These are phyloP conservation scores for Hemicordylus capensis DNA, from an alignment of 2,113 vertebrate species.

Conservation along the genomic window DNA sequence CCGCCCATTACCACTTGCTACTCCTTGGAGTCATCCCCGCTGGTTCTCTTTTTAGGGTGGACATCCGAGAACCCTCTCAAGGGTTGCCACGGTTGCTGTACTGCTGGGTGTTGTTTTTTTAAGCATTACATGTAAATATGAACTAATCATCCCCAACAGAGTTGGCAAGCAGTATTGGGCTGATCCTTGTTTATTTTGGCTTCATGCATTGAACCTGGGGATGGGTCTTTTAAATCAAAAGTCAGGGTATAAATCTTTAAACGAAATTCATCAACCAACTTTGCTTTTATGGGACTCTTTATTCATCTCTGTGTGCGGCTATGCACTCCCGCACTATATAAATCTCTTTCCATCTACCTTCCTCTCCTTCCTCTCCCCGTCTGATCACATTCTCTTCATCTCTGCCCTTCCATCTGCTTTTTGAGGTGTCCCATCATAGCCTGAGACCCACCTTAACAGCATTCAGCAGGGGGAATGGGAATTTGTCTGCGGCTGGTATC, in stretches of 20 bases:
- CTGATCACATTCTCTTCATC: slow-evolving; percentile 46
- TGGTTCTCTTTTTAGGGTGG: slow-evolving; percentile 55
- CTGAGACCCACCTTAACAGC: slow-evolving; percentile 60
- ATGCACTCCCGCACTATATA: slow-evolving; percentile 59
- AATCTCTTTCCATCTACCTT: slow-evolving; percentile 61
- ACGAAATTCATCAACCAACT: no score
- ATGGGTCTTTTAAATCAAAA: no score
- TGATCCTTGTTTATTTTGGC: slow-evolving; percentile 52
- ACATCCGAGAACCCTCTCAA: slow-evolving; percentile 53
- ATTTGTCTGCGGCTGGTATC: slow-evolving; percentile 61
- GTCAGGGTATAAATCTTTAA: no score
- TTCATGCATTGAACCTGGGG: slow-evolving; percentile 46
- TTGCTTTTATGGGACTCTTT: slow-evolving; percentile 57
- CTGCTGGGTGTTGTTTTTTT: slow-evolving; percentile 60
- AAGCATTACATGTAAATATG: slow-evolving; percentile 61
- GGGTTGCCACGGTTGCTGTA: slow-evolving; percentile 54
- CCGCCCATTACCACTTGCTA: no score
- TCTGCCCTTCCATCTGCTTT: slow-evolving; percentile 65
- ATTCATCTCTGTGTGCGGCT: slow-evolving; percentile 56
- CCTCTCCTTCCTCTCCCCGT: background rate
- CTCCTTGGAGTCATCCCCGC: no score
- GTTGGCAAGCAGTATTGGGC: slow-evolving; percentile 53
- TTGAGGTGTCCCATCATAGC: slow-evolving; percentile 50
- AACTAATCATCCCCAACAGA: slow-evolving; percentile 48
- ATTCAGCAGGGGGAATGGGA: slow-evolving; percentile 59